Evolutionary conservation across 2,888 invertebrate species (phyloP), one percentile per base, ranked within the genome.

Genomic region (Drosophila paucipuncta): DNA sequence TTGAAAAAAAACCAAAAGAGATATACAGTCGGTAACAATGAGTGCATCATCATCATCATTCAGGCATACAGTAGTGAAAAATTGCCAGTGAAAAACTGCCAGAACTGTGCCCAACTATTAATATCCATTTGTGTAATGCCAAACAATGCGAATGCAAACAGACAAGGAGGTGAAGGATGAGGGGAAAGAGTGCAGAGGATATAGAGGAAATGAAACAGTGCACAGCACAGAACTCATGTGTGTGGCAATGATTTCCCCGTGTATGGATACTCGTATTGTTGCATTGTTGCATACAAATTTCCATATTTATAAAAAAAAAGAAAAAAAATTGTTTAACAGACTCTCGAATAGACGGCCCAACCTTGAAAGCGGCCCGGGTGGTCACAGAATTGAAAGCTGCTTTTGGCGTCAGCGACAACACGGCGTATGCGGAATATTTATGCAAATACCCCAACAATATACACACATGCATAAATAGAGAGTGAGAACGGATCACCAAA

Each of bases 381-480:
- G 35, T 47, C 35, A 57, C 55, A 25, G 59, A 62, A 53, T 62
- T 76, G 68, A 76, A 80, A 76, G 72, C 81, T 25, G 59, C 47
- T 43, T 43, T 47, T 30, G 11, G 33, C 4, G 35, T 47, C 47
- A 53, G 28, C 52, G 30, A 28, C 70, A 70, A 67, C 81, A 65
- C 53, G 84, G 50, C 84, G 87, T 78, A 83, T 86, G 89, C 68
- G 72, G 41, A 84, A 85, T 85, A 87, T 84, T 87, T 89, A 89
- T 85, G 90, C 90, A 85, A 85, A 85, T 87, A 74, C 54, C 52
- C 85, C 73, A 82, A 86, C 83, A 85, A 85, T 80, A 82, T 37
- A 54, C 13, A 30, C 18, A 52, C 18, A 59, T 22, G 47, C 16
- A 37, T 13, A 47, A 5, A 22, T 16, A 64, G 22, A 52, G 41